A percentile compares a stretch with the other conserved stretches of the same genome.
Conservation (phyloP, 1,140 invertebrate species). For the Monomorium pharaonis region DNA sequence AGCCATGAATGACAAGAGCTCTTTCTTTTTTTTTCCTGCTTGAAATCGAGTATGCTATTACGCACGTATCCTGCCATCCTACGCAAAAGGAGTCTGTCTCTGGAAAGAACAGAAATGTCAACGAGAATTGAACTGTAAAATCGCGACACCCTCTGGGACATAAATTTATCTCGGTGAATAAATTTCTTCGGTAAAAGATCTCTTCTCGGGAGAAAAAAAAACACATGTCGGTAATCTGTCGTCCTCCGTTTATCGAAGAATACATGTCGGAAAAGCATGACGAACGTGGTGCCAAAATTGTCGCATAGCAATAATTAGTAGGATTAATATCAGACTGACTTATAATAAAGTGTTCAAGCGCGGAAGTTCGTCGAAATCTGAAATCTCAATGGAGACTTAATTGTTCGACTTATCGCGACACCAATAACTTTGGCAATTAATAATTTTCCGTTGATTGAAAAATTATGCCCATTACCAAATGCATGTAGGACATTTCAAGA, state of each 20-base stretch:
- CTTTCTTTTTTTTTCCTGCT: conserved; percentile 47
- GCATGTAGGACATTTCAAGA: background rate
- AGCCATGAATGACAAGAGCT: conserved; percentile 13
- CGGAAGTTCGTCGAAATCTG: conserved; percentile 20
- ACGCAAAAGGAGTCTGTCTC: background rate
- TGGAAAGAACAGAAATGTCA: background rate
- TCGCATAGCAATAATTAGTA: conserved; percentile 58
- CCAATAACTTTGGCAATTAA: background rate
- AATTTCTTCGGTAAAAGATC: background rate
- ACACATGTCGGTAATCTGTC: background rate
- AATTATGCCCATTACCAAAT: background rate
- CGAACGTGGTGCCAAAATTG: conserved; percentile 49
- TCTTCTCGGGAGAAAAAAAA: background rate
- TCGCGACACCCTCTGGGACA: conserved; percentile 11
- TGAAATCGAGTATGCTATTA: conserved; percentile 35
- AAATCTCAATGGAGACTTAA: background rate
- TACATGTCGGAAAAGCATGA: conserved; percentile 8
- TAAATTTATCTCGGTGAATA: background rate
- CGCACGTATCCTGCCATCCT: conserved; percentile 27
- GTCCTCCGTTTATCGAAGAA: background rate
- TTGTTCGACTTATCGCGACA: background rate
- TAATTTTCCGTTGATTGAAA: background rate
- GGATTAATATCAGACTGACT: conserved; percentile 53
- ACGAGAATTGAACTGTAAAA: conserved; percentile 40
- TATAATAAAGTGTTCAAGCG: conserved; percentile 46